phyloP scores from a whole-genome alignment of 92 coral and sea anemone species.

The Isaurus tuberculatus region DNA sequence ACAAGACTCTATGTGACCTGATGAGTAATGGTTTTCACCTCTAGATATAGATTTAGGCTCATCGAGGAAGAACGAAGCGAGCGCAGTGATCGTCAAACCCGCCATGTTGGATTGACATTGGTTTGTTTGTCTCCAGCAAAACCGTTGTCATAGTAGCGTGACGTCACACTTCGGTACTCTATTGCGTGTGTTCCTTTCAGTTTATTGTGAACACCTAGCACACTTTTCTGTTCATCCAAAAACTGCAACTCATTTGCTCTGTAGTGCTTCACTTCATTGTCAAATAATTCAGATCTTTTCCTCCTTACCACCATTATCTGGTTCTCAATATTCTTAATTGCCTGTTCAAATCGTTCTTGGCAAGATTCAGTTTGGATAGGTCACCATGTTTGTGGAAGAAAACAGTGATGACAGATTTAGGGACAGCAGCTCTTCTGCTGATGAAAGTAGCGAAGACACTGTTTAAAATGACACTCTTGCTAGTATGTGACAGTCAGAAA shows the following conservation, averaged over 20 bases:
- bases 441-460: slow-evolving; percentile 28
- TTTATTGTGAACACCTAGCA: no score
- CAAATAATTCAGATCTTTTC: no score
- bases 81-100: slow-evolving; percentile 3
- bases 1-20: slow-evolving; percentile 2
- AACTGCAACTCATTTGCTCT: no score
- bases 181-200: no score
- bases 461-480: slow-evolving; percentile 55
- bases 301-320: no score
- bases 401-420: background rate
- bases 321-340: no score
- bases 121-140: slow-evolving; percentile 1
- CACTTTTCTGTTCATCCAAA: no score
- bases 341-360: no score
- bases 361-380: no score
- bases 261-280: no score
- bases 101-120: slow-evolving; percentile 8
- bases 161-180: slow-evolving; percentile 5
- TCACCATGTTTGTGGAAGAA: background rate
- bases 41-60: background rate
- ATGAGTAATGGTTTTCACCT: slow-evolving; percentile 13
- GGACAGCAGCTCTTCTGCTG: background rate
- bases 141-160: slow-evolving; percentile 2
- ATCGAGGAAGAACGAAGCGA: slow-evolving; percentile 1
- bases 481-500: slow-evolving; percentile 46